Base-by-base conservation (phyloP, 1,140 invertebrate genomes). In the Sipha flava region DNA sequence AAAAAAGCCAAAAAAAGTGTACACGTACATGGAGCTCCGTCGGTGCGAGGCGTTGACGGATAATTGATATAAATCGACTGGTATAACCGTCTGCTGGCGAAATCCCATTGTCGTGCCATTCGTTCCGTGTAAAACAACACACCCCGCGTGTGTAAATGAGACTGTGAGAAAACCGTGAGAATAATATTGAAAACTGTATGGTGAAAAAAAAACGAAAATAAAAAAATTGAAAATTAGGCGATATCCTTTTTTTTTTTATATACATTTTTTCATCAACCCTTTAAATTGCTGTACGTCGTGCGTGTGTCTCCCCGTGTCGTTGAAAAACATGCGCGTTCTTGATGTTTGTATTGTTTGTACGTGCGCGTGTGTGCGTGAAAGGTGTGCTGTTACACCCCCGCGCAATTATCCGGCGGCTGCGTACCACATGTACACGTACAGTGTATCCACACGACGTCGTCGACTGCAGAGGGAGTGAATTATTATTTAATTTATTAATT, bases 351-450 rank as follows among this genome's bases (percentile, higher is more conserved):
- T 77, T 77, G 73, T 59, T 31, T 77, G 62, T 47, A 31, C n/a
- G 64, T 29, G 37, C n/a, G 59, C 34, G 26, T 23, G 23, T 12
- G 72, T 57, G 49, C 40, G 49, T 57, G 73, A 59, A 77, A 77
- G 73, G 73, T 77, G 73, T 77, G 73, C 73, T 59, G 73, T 77
- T 77, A 77, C 73, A 77, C 73, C 73, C 73, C 73, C 73, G 52
- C 73, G 34, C 73, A 77, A 77, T 77, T 77, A 77, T 77, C 31
- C 52, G 49, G 52, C 73, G 73, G 73, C 73, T 77, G 73, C 73
- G 73, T 40, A 59, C 73, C 73, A 77, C 73, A 77, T 77, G 73
- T 31, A 52, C 43, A 26, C 1, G 23, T 16, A 26, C 21, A 29
- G 21, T 26, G 10, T 70, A 62, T 66, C 37, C 16, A 52, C 7